Evolutionary conservation across 1,140 invertebrate genomes (phyloP), one percentile per base, ranked within the genome.

Genomic region (Heliconius hewitsoni): DNA sequence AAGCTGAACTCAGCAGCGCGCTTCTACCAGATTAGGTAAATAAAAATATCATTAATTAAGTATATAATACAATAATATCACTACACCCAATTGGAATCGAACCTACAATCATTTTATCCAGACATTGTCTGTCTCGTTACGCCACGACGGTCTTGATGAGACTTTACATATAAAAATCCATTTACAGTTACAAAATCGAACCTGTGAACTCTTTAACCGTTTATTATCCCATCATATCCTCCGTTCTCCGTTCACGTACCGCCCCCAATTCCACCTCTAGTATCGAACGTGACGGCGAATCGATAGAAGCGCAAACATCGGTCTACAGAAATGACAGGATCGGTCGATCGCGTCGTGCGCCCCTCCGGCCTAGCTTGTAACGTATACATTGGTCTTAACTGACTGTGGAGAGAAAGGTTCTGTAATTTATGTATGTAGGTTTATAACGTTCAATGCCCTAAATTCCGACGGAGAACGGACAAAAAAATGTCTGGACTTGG

Each of bases 301-400:
- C 71, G 34, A 72, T 72, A 37, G 30, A 72, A 72, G 71, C 71
- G 71, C 71, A 72, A 72, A 72, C 71, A 72, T 72, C 71, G 71
- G 71, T 72, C 19, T 39, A 11, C n/a, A 72, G 37, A 72, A 72
- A 72, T 72, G 71, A 72, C 71, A 72, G 71, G 71, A 72, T 72
- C 71, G 71, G n/a, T 16, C 34, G 37, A 72, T 72, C 37, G 37
- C 71, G 71, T 72, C 71, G 71, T 72, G 71, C 71, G 71, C 71
- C 71, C 71, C 71, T 72, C 71, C 71, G 71, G 71, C 71, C 30
- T 42, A 13, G 1, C 34, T 66, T 42, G 71, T 39, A 72, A n/a
- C 37, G 37, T 39, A 72, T 72, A 72, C 71, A 72, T 72, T 72
- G 71, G 37, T 27, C 19, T 60, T 60, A 23, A n/a, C 19, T 60